Percentiles rank a stretch among this genome's conserved stretches.
These are phyloP conservation scores for Sinohyriopsis cumingii DNA, from an alignment of 2,888 invertebrate species.

Conservation along the genomic window DNA sequence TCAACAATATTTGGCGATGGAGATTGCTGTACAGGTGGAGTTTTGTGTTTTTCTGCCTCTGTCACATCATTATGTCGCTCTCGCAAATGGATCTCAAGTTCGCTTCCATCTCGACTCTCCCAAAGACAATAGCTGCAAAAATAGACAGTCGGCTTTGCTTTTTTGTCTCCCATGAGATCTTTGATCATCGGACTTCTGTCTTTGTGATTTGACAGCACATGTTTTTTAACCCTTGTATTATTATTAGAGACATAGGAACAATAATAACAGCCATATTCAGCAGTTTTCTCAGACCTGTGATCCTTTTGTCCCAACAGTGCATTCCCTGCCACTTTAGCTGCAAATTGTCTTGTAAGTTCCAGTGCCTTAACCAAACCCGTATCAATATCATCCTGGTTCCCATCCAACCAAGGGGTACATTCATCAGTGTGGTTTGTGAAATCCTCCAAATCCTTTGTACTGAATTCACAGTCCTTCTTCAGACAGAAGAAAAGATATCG, in stretches of 20 bases:
- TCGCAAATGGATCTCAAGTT: constrained; percentile 33
- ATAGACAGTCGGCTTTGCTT: constrained; percentile 33
- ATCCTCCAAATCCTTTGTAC: constrained; percentile 43
- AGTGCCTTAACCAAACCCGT: constrained; percentile 34
- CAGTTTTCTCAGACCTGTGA: constrained; percentile 23
- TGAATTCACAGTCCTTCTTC: constrained; percentile 50
- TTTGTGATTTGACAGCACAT: constrained; percentile 44
- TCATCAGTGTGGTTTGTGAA: constrained; percentile 48
- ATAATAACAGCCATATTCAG: constrained; percentile 50
- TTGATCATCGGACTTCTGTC: constrained; percentile 35
- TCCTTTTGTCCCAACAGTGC: constrained; percentile 24
- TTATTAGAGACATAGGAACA: constrained; percentile 46
- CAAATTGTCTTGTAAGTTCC: constrained; percentile 37
- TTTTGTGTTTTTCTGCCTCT: background rate
- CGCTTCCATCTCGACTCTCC: constrained; percentile 42
- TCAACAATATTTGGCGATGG: background rate
- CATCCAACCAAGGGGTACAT: constrained; percentile 50
- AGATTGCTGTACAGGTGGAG: background rate
- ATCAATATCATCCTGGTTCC: constrained; percentile 31
- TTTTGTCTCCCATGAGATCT: constrained; percentile 34
- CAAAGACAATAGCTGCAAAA: constrained; percentile 50
- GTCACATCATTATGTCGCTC: constrained; percentile 27
- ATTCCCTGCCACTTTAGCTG: constrained; percentile 33
- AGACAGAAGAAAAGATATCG: constrained; percentile 56
- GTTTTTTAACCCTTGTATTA: constrained; percentile 48